Evolutionary conservation across 2,797 vertebrate species (phyloP).

Genomic region (Naso thynnoides): DNA sequence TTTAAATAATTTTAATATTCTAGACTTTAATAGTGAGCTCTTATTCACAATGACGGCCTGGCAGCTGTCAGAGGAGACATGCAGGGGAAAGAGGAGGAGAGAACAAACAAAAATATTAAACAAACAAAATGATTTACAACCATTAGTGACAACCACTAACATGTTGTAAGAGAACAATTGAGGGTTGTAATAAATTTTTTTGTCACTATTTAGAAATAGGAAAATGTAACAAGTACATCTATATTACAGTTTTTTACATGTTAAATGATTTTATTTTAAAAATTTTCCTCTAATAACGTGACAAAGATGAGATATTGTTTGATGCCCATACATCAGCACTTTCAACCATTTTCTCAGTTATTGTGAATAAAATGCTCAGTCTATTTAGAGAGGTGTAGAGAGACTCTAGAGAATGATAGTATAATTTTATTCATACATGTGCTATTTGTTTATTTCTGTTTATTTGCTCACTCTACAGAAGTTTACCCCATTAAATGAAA

Average conservation of each 20-base stretch:
- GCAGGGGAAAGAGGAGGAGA: too few species aligned
- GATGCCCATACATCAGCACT: neutral
- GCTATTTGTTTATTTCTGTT: neutral
- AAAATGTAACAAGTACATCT: too few species aligned
- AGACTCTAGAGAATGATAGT: neutral
- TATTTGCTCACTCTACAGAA: neutral
- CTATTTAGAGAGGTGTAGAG: neutral
- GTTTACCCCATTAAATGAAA: neutral
- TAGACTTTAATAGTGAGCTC: too few species aligned
- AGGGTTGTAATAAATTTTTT: neutral
- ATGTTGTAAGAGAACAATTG: constrained; percentile 2
- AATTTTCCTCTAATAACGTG: neutral
- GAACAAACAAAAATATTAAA: neutral
- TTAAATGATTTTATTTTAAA: neutral
- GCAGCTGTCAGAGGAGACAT: neutral
- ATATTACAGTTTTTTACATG: too few species aligned
- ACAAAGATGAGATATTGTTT: neutral
- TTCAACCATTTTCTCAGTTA: neutral
- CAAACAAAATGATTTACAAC: neutral
- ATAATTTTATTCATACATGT: neutral
- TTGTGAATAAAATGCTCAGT: neutral
- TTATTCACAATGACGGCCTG: too few species aligned
- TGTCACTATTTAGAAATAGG: neutral
- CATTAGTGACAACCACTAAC: neutral
- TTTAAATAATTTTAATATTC: too few species aligned